Percentiles rank a stretch among this genome's conserved stretches.
Evolutionary conservation across 2,113 vertebrate species (phyloP).

Genomic region (Epinephelus cyanopodus): DNA sequence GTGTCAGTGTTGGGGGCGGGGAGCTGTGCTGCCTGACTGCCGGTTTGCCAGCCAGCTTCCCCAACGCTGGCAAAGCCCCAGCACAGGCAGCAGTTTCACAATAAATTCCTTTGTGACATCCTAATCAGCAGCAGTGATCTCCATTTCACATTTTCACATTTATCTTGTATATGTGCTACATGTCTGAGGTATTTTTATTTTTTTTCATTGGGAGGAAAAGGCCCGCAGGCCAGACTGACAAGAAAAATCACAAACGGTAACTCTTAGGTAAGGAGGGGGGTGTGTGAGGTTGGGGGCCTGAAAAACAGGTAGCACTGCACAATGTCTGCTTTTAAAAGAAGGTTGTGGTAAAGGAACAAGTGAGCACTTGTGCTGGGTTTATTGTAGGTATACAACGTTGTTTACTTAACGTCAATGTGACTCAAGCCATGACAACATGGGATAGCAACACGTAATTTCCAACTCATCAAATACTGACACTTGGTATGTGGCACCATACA

Average conservation of each 20-base stretch:
- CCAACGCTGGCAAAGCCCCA: slow-evolving; percentile 29
- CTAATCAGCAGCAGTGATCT: slow-evolving; percentile 67
- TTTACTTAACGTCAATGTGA: background rate
- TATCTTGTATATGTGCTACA: slow-evolving; percentile 60
- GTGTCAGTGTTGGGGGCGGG: slow-evolving; percentile 25
- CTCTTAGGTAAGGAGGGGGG: slow-evolving; percentile 9
- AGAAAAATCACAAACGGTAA: slow-evolving; percentile 76
- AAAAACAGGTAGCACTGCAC: slow-evolving; percentile 63
- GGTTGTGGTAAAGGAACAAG: slow-evolving; percentile 13
- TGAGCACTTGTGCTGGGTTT: background rate
- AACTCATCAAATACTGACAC: no score
- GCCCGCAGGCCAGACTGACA: slow-evolving; percentile 57
- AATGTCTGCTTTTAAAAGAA: slow-evolving; percentile 8
- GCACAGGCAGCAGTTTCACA: slow-evolving; percentile 66
- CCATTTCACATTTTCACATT: slow-evolving; percentile 60
- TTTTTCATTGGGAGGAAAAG: slow-evolving; percentile 33
- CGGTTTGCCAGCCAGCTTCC: slow-evolving; percentile 44
- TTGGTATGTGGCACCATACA: no score
- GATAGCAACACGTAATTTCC: no score
- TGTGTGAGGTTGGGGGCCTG: slow-evolving; percentile 22
- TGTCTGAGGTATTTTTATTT: slow-evolving; percentile 39
- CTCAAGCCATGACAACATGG: background rate
- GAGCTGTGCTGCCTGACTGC: slow-evolving; percentile 40
- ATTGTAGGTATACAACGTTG: background rate
- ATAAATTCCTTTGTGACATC: slow-evolving; percentile 74